Percentiles rank a stretch among this genome's conserved stretches.
Conservation (phyloP, 2,888 invertebrate genomes). For the Colletes collaris region DNA sequence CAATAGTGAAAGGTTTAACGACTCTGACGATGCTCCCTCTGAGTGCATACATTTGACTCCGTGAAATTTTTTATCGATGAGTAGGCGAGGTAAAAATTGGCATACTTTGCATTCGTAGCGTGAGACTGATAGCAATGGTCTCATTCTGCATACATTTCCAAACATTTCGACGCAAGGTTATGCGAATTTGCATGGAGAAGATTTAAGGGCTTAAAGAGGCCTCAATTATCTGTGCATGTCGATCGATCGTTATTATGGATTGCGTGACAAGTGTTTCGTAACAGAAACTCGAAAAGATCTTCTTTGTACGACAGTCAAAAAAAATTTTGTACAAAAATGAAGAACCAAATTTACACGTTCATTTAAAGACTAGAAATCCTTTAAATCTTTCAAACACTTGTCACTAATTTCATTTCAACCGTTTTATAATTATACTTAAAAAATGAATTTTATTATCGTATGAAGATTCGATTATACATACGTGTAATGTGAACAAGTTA, state of each 20-base stretch:
- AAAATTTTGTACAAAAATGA: too few relatives aligned
- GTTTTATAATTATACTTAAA: too few relatives aligned
- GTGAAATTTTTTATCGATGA: not conserved
- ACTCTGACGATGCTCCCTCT: constrained; percentile 15
- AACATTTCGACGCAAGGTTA: not conserved
- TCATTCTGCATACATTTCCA: not conserved
- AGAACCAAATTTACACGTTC: too few relatives aligned
- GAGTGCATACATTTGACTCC: not conserved
- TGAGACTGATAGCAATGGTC: not conserved
- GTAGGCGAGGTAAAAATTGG: not conserved
- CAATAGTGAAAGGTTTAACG: constrained; percentile 23
- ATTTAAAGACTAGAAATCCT: too few relatives aligned
- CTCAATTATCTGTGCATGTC: not conserved
- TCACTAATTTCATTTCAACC: too few relatives aligned
- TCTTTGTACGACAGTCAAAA: not conserved
- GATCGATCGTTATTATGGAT: too few relatives aligned
- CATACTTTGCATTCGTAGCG: not conserved
- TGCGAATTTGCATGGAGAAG: not conserved
- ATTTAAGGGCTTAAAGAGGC: too few relatives aligned
- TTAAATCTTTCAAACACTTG: too few relatives aligned
- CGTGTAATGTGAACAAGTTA: too few relatives aligned
- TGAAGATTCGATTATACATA: too few relatives aligned
- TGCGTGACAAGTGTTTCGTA: not conserved
- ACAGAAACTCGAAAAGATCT: not conserved
- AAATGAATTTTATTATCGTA: too few relatives aligned